These are phyloP conservation scores for Cololabis saira DNA, from an alignment of 2,113 vertebrate genomes.

Conservation along the genomic window DNA sequence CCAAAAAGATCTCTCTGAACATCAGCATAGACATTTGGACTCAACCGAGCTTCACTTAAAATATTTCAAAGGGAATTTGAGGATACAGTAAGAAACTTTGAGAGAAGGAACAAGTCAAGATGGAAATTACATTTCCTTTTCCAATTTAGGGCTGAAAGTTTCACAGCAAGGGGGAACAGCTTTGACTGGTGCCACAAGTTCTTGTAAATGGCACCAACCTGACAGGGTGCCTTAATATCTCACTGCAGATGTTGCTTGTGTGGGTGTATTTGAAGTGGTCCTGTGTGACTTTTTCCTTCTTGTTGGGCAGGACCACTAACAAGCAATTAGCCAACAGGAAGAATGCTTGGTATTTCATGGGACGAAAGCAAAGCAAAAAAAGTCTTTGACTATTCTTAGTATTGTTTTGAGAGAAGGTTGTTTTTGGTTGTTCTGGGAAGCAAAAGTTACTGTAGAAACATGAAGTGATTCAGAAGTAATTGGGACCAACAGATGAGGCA, in stretches of 20 bases:
- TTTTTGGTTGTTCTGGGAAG: slow-evolving; percentile 8
- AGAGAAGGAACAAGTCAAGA: neutral
- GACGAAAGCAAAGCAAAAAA: slow-evolving; percentile 29
- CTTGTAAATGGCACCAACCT: slow-evolving; percentile 30
- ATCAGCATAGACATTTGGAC: too few relatives aligned
- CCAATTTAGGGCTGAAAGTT: slow-evolving; percentile 8
- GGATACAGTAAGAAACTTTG: neutral
- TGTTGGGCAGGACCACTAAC: slow-evolving; percentile 56
- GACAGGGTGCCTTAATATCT: slow-evolving; percentile 36
- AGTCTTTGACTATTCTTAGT: slow-evolving; percentile 11
- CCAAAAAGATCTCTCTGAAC: neutral
- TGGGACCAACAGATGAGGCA: slow-evolving; percentile 22
- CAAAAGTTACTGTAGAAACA: slow-evolving; percentile 24
- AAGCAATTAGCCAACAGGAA: slow-evolving; percentile 66
- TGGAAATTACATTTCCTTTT: neutral
- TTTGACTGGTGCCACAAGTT: slow-evolving; percentile 21
- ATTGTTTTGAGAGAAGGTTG: slow-evolving; percentile 17
- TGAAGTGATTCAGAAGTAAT: slow-evolving; percentile 43
- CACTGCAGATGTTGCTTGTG: slow-evolving; percentile 48
- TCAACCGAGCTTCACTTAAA: neutral
- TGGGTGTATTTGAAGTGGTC: slow-evolving; percentile 58
- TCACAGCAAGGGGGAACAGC: slow-evolving; percentile 4
- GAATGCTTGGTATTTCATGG: slow-evolving; percentile 37
- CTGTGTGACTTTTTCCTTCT: slow-evolving; percentile 48
- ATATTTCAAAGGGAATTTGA: neutral